Evolutionary conservation across 2,797 vertebrate genomes (phyloP).

Genomic region (Diplodus puntazzo): DNA sequence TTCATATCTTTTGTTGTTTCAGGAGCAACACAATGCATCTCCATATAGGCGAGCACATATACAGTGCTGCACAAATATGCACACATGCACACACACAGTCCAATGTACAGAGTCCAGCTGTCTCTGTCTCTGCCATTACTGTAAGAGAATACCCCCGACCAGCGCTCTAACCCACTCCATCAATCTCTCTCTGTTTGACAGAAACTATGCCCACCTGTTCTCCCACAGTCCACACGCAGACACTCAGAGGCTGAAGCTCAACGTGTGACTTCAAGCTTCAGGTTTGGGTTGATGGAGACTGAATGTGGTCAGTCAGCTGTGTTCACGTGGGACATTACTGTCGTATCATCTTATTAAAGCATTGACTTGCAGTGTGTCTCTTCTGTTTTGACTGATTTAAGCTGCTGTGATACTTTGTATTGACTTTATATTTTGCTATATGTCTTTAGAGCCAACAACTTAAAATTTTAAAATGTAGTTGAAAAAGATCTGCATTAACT

Average conservation of each 20-base stretch:
- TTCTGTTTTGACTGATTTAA: not conserved
- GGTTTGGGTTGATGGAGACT: conserved; percentile 44
- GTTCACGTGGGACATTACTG: conserved; percentile 2
- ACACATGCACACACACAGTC: conserved; percentile 63
- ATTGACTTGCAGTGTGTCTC: not conserved
- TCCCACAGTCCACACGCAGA: conserved; percentile 69
- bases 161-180: conserved; percentile 78
- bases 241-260: conserved; percentile 38
- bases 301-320: conserved; percentile 7
- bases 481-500: too few relatives aligned
- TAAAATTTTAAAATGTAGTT: too few relatives aligned
- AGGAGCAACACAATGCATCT: conserved; percentile 55
- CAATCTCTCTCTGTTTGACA: conserved; percentile 86
- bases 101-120: conserved; percentile 75
- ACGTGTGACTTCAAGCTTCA: conserved; percentile 41
- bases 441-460: too few relatives aligned
- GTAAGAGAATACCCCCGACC: conserved; percentile 84
- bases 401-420: not conserved
- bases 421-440: not conserved
- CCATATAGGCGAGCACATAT: conserved; percentile 33
- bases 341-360: not conserved
- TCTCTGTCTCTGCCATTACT: conserved; percentile 75
- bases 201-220: conserved; percentile 89
- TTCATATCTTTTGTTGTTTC: conserved; percentile 38
- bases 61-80: conserved; percentile 57